phyloP scores from a whole-genome alignment of 2,888 invertebrate species.

The Archips crataeganus region DNA sequence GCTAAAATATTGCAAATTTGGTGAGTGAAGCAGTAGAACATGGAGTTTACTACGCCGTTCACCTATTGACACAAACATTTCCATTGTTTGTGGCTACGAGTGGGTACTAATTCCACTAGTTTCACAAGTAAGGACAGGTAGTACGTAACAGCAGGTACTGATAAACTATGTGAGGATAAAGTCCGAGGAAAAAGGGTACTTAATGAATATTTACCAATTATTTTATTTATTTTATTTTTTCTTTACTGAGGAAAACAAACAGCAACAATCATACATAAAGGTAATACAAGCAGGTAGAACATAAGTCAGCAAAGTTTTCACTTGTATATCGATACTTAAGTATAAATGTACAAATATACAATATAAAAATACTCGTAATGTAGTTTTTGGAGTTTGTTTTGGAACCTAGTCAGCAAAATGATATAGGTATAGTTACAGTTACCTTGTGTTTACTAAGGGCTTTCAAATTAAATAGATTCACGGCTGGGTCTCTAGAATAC shows the following conservation, averaged over 20 bases:
- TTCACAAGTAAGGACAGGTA: slow-evolving; percentile 28
- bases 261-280: too few species aligned
- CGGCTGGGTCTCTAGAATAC: too few species aligned
- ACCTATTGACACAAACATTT: slow-evolving; percentile 9
- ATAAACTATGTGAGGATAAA: slow-evolving; percentile 37
- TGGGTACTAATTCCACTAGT: slow-evolving; percentile 26
- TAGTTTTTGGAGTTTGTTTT: not conserved
- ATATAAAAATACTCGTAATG: slow-evolving; percentile 4
- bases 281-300: too few species aligned
- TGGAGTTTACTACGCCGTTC: slow-evolving; percentile 5
- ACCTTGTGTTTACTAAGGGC: too few species aligned
- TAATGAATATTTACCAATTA: too few species aligned
- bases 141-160: slow-evolving; percentile 28
- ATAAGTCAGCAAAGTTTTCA: too few species aligned
- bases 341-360: too few species aligned
- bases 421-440: not conserved
- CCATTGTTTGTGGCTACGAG: slow-evolving; percentile 5
- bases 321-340: too few species aligned
- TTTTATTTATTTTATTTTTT: too few species aligned
- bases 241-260: too few species aligned
- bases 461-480: not conserved
- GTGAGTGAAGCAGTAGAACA: slow-evolving; percentile 2
- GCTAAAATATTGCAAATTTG: slow-evolving; percentile 15
- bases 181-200: slow-evolving; percentile 6
- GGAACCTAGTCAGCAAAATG: not conserved